phyloP scores from a whole-genome alignment of 30 jellyfish, hydroid and myxozoan species.

The Aurelia sp. region DNA sequence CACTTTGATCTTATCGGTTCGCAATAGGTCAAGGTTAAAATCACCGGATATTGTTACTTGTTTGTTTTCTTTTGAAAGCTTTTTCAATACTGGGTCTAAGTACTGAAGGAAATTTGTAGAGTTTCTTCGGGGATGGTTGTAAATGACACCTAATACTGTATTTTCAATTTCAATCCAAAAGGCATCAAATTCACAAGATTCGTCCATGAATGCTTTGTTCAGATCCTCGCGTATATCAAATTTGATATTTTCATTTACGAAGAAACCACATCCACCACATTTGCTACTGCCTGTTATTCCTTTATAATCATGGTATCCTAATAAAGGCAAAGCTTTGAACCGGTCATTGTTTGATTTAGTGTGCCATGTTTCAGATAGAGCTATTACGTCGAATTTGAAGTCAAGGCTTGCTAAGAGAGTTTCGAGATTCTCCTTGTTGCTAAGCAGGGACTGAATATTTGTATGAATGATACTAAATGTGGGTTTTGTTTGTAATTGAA shows the following conservation, averaged over 20 bases:
- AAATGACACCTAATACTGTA: constrained; percentile 30
- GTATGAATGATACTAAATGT: constrained; percentile 13
- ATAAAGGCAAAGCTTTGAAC: not conserved
- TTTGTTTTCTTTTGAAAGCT: no score
- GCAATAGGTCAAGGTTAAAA: constrained; percentile 57
- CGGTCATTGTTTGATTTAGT: no score
- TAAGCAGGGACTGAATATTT: constrained; percentile 29
- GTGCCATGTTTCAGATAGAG: constrained; percentile 48
- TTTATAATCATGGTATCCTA: constrained; percentile 3
- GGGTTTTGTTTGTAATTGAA: not conserved
- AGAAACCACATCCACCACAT: no score
- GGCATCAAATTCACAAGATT: not conserved
- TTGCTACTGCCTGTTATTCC: constrained; percentile 27
- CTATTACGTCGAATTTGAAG: constrained; percentile 37
- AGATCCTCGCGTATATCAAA: no score
- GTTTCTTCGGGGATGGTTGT: constrained; percentile 54
- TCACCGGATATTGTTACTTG: constrained; percentile 39
- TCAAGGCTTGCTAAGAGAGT: not conserved
- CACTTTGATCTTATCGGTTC: no score
- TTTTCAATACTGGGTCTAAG: constrained; percentile 15
- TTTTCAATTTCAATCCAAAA: not conserved
- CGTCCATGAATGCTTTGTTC: not conserved
- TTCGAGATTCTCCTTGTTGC: not conserved
- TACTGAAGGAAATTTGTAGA: constrained; percentile 34
- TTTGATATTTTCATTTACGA: no score